Percentiles rank a stretch among this genome's conserved stretches.
Conservation (phyloP, 2,113 vertebrate genomes). For the Astur gentilis region DNA sequence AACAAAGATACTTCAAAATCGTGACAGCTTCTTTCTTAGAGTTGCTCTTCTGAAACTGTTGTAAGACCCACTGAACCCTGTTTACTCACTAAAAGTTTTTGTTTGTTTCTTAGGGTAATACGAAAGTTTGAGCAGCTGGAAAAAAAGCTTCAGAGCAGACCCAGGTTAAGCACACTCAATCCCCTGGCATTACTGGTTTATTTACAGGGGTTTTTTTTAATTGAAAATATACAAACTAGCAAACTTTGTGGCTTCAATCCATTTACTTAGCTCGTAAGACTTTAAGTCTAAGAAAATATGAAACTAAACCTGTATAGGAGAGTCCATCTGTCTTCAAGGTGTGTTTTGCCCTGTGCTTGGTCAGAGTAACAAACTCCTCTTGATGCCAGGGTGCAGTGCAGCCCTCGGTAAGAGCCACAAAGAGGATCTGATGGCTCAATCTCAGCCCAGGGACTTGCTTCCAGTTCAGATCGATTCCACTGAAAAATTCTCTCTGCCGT, state of each 20-base stretch:
- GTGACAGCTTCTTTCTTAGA: neutral
- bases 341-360: neutral
- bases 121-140: neutral
- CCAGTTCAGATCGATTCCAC: neutral
- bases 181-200: neutral
- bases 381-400: neutral
- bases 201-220: neutral
- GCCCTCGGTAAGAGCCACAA: neutral
- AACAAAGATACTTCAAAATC: neutral
- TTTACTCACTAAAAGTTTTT: neutral
- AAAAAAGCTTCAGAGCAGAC: neutral
- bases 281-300: neutral
- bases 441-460: neutral
- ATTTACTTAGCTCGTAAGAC: neutral
- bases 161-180: neutral
- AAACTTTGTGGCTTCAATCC: neutral
- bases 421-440: neutral
- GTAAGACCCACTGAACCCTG: neutral
- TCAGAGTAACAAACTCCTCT: neutral
- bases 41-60: neutral
- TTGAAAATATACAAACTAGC: neutral
- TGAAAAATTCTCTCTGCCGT: neutral
- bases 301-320: neutral
- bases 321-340: neutral
- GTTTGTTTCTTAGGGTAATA: neutral